Percentiles rank a stretch among this genome's conserved stretches.
phyloP scores from a whole-genome alignment of 37 sponge, comb jelly and placozoan species.

The Beroe ovata region DNA sequence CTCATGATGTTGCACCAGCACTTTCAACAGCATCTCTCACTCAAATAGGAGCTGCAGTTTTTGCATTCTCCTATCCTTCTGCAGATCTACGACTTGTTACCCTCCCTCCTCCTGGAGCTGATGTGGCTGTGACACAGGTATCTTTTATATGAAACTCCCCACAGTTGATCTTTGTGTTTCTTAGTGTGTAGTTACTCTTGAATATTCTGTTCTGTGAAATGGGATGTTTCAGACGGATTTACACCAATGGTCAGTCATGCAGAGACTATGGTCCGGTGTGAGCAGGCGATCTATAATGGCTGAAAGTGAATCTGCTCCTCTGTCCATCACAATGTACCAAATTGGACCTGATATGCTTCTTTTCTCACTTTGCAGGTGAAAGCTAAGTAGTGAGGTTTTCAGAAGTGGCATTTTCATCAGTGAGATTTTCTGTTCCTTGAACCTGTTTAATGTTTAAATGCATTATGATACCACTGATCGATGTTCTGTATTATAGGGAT shows the following conservation, averaged over 20 bases:
- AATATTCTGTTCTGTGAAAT: no score
- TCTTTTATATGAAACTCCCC: not conserved
- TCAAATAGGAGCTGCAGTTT: slow-evolving; percentile 57
- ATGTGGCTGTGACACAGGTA: slow-evolving; percentile 34
- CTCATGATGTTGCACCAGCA: slow-evolving; percentile 55
- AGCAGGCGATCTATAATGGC: slow-evolving; percentile 29
- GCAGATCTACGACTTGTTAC: slow-evolving; percentile 60
- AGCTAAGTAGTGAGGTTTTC: no score
- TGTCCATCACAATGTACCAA: slow-evolving; percentile 35
- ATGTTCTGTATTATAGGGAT: no score
- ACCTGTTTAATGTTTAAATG: no score
- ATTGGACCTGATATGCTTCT: slow-evolving; percentile 57
- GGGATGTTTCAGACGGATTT: slow-evolving; percentile 47
- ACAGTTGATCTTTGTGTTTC: not conserved
- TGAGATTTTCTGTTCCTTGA: no score
- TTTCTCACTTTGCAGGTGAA: slow-evolving; percentile 48
- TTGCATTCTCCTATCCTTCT: slow-evolving; percentile 66
- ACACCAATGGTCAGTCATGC: slow-evolving; percentile 62
- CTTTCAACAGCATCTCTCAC: slow-evolving; percentile 47
- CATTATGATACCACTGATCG: no score
- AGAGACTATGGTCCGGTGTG: slow-evolving; percentile 47
- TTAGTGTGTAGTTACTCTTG: not conserved
- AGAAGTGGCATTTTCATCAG: no score
- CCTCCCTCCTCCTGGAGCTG: slow-evolving; percentile 55
- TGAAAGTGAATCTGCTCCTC: slow-evolving; percentile 24